phyloP scores from a whole-genome alignment of 2,888 invertebrate genomes.

The Eupithecia subfuscata region DNA sequence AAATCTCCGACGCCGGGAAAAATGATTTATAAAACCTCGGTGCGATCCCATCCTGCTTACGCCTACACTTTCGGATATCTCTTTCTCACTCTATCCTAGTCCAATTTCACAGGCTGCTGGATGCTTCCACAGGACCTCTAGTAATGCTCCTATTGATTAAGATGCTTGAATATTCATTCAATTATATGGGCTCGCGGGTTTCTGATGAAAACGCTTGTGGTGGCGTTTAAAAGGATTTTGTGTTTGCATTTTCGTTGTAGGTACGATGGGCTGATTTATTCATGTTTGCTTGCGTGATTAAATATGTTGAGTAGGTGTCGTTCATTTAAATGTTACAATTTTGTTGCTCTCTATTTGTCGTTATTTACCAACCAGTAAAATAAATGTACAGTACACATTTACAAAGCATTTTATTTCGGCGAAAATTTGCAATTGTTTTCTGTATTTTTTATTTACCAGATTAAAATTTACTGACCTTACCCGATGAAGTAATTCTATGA shows the following conservation, averaged over 20 bases:
- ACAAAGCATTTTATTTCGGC: neutral
- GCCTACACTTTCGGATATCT: constrained; percentile 43
- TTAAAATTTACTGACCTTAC: neutral
- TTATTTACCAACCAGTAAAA: neutral
- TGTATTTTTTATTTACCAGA: neutral
- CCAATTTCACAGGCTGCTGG: constrained; percentile 82
- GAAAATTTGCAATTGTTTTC: neutral
- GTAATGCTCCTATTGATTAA: constrained; percentile 82
- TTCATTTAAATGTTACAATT: constrained; percentile 8
- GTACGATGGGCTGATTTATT: constrained; percentile 40
- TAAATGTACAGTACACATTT: neutral
- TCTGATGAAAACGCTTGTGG: constrained; percentile 67
- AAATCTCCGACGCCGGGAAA: constrained; percentile 73
- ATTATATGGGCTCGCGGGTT: constrained; percentile 75
- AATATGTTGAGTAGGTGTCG: constrained; percentile 27
- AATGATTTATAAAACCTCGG: constrained; percentile 81
- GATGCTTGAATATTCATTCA: constrained; percentile 83
- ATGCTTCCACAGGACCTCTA: constrained; percentile 70
- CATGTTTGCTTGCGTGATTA: constrained; percentile 39
- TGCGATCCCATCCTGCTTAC: constrained; percentile 57
- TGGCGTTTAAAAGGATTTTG: constrained; percentile 54
- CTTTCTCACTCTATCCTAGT: constrained; percentile 68
- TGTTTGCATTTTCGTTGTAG: constrained; percentile 44
- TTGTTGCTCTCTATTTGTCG: neutral
- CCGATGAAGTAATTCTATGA: neutral